Evolutionary conservation across 2,888 invertebrate genomes (phyloP).

Genomic region (Anoplius nigerrimus): DNA sequence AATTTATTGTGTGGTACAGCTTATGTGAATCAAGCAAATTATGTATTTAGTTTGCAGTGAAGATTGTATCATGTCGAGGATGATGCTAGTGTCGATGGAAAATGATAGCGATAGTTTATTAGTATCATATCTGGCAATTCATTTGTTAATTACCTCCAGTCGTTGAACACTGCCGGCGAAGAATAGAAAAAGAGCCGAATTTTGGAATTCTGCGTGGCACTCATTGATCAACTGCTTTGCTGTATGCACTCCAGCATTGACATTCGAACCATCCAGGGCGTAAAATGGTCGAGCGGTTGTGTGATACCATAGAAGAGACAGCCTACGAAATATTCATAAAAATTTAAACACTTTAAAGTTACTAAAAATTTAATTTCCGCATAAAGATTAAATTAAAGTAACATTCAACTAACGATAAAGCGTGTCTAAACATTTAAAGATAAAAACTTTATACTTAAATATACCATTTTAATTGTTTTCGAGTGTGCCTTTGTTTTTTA

Average conservation of each 20-base stretch:
- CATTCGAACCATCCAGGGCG: slow-evolving; percentile 80
- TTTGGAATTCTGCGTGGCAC: slow-evolving; percentile 77
- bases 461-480: too few species aligned
- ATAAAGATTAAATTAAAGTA: not conserved
- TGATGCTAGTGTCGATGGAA: too few species aligned
- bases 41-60: not conserved
- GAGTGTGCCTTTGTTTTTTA: too few species aligned
- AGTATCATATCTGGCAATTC: too few species aligned
- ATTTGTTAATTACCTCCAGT: slow-evolving; percentile 76
- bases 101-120: too few species aligned
- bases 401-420: too few species aligned
- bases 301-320: slow-evolving; percentile 80
- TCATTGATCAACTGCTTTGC: slow-evolving; percentile 77
- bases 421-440: too few species aligned
- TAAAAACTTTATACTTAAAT: too few species aligned
- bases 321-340: slow-evolving; percentile 37
- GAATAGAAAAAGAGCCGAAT: slow-evolving; percentile 82
- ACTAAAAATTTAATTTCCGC: not conserved
- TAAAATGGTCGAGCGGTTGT: slow-evolving; percentile 83
- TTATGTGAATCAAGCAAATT: too few species aligned
- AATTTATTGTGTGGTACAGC: too few species aligned
- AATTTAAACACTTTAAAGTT: not conserved
- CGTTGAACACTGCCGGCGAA: slow-evolving; percentile 80
- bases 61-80: too few species aligned
- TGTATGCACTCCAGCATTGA: slow-evolving; percentile 78